Evolutionary conservation across 2,113 vertebrate genomes (phyloP).

Genomic region (Myrmecobius fasciatus): DNA sequence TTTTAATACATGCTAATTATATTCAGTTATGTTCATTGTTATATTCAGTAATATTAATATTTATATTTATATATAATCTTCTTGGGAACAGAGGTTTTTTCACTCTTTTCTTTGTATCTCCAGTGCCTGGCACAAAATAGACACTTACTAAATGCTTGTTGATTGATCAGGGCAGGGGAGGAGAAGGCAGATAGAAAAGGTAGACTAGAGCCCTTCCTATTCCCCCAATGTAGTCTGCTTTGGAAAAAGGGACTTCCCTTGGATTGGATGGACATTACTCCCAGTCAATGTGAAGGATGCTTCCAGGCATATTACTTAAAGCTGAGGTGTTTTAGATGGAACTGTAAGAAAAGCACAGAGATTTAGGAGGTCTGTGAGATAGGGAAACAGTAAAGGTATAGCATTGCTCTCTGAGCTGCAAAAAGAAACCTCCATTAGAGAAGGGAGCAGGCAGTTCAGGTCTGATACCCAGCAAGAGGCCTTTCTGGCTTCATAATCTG

Average conservation of each 20-base stretch:
- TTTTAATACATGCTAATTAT: accelerated
- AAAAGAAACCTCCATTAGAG: not conserved
- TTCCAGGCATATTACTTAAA: too few relatives aligned
- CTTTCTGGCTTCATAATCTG: not conserved
- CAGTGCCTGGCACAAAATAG: not conserved
- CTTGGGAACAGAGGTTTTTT: not conserved
- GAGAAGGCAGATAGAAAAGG: not conserved
- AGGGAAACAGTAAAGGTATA: not conserved
- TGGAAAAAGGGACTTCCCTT: not conserved
- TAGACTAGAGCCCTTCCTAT: not conserved
- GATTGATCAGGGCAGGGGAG: not conserved
- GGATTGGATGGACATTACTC: not conserved
- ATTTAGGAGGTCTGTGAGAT: not conserved
- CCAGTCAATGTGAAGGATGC: not conserved
- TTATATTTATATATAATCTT: not conserved
- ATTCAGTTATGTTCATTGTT: not conserved
- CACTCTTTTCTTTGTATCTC: not conserved
- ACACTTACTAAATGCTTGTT: not conserved
- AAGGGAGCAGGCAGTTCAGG: not conserved
- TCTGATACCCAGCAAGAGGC: not conserved
- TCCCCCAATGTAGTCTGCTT: not conserved
- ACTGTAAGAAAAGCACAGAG: not conserved
- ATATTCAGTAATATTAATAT: too few relatives aligned
- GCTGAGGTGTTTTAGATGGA: not conserved
- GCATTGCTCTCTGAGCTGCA: not conserved